These are phyloP conservation scores for Agrochola macilenta DNA, from an alignment of 2,888 invertebrate species.

Conservation along the genomic window DNA sequence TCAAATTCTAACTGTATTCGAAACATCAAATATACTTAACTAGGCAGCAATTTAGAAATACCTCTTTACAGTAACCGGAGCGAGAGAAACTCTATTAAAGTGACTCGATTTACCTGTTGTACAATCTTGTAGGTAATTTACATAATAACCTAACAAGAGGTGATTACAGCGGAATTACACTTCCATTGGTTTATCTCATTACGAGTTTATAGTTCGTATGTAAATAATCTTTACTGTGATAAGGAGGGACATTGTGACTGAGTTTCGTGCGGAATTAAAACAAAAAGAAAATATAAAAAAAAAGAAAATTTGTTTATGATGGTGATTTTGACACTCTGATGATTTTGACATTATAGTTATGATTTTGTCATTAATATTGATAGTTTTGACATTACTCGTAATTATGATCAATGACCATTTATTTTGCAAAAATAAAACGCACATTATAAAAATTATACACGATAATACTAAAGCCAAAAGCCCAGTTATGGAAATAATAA, in stretches of 20 bases:
- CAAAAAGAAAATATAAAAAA: not conserved
- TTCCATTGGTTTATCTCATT: slow-evolving; percentile 22
- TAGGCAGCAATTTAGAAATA: slow-evolving; percentile 7
- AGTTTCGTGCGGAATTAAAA: not conserved
- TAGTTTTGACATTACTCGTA: too few species aligned
- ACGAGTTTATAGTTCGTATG: slow-evolving; percentile 1
- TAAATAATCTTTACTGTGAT: not conserved
- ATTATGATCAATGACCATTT: too few species aligned
- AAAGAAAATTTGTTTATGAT: too few species aligned
- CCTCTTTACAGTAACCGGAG: not conserved
- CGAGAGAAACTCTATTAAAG: slow-evolving; percentile 22
- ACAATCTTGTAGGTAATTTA: slow-evolving; percentile 30
- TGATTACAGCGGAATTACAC: slow-evolving; percentile 48
- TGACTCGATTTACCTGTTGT: slow-evolving; percentile 15
- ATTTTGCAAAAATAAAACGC: not conserved
- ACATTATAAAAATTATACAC: not conserved
- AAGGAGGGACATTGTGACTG: not conserved
- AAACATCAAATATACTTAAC: not conserved
- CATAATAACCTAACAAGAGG: slow-evolving; percentile 39
- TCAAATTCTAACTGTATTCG: not conserved
- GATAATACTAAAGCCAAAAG: not conserved
- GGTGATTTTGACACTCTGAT: too few species aligned
- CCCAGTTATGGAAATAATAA: not conserved
- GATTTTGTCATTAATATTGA: too few species aligned
- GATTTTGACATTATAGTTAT: too few species aligned